Conservation (phyloP, 2,888 invertebrate species). For the Cerceris ruficornis region DNA sequence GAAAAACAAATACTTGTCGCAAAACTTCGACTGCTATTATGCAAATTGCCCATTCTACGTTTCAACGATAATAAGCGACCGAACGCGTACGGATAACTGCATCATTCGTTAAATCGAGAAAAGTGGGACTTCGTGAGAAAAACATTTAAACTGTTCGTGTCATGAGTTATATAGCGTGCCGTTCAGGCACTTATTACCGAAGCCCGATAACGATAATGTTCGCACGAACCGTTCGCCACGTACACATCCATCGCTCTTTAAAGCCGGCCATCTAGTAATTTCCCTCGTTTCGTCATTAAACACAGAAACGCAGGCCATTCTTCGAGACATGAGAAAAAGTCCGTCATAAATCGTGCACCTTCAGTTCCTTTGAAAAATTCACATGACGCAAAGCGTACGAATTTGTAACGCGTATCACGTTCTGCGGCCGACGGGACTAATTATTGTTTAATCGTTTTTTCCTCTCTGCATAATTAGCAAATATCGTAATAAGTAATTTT, state of each 20-base stretch:
- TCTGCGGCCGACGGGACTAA: no score
- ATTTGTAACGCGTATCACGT: neutral
- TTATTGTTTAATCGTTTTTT: no score
- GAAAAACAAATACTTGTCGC: slow-evolving; percentile 3
- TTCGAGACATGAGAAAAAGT: slow-evolving; percentile 6
- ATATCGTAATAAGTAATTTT: neutral
- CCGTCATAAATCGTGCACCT: neutral
- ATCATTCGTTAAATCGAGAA: slow-evolving; percentile 49
- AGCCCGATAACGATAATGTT: slow-evolving; percentile 74
- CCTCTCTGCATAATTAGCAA: no score
- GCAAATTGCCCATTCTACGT: neutral
- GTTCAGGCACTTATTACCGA: slow-evolving; percentile 71
- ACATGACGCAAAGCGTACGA: neutral
- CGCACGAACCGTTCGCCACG: slow-evolving; percentile 64
- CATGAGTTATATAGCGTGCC: slow-evolving; percentile 61
- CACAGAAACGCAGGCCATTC: neutral
- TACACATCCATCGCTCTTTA: slow-evolving; percentile 32
- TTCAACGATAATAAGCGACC: slow-evolving; percentile 12
- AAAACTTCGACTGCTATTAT: slow-evolving; percentile 2
- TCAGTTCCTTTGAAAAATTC: neutral
- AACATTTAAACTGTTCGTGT: slow-evolving; percentile 67
- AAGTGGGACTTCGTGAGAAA: slow-evolving; percentile 70
- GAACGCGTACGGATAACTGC: slow-evolving; percentile 26
- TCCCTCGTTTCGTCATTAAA: slow-evolving; percentile 31
- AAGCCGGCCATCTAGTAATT: slow-evolving; percentile 38